A percentile compares a stretch with the other conserved stretches of the same genome.
phyloP scores from a whole-genome alignment of 2,113 vertebrate genomes.

The Microcebus ravelobensis region DNA sequence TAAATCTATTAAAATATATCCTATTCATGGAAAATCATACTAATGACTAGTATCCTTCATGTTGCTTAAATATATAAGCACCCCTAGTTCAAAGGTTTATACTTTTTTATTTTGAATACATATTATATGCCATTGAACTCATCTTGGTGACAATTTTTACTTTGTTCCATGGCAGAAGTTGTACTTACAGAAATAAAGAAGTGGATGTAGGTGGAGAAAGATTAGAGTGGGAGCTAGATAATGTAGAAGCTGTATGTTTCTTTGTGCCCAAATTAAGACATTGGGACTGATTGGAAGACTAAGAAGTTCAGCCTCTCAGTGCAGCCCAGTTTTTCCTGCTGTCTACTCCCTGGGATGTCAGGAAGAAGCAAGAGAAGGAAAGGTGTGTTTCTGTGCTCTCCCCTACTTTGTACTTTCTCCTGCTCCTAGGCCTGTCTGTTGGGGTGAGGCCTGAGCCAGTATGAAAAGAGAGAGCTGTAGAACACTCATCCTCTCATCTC shows the following conservation, averaged over 20 bases:
- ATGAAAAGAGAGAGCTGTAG: neutral
- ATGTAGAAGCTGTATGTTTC: neutral
- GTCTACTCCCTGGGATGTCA: neutral
- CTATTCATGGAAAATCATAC: neutral
- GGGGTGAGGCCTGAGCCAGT: neutral
- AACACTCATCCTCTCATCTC: neutral
- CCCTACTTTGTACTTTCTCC: neutral
- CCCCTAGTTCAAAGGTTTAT: neutral
- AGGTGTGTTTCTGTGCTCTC: neutral
- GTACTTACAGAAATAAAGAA: neutral
- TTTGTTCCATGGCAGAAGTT: neutral
- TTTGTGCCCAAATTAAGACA: neutral
- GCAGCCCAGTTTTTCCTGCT: neutral
- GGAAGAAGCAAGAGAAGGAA: neutral
- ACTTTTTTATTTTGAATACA: neutral
- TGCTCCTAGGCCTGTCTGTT: neutral
- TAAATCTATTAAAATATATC: conserved; percentile 17
- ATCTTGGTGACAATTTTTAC: neutral
- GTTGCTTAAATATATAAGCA: neutral
- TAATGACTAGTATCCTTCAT: neutral
- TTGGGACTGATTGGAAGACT: neutral
- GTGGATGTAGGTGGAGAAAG: neutral
- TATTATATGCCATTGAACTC: neutral
- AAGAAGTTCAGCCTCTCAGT: neutral
- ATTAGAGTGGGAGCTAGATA: neutral